These are phyloP conservation scores for Pelagia noctiluca DNA, from an alignment of 30 jellyfish, hydroid and myxozoan genomes.

Conservation along the genomic window DNA sequence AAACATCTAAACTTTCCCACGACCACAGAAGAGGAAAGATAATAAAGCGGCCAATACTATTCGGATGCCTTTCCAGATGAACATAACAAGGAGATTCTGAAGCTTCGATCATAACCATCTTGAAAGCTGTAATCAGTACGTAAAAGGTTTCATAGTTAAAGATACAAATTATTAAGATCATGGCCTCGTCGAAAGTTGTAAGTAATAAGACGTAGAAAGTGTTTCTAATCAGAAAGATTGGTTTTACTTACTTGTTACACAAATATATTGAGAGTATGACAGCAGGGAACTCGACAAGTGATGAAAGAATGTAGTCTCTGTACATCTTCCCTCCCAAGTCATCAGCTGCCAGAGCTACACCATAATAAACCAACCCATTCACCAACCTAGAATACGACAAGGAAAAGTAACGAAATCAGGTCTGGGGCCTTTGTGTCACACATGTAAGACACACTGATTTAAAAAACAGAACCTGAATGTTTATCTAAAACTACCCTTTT, in stretches of 20 bases:
- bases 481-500: background rate
- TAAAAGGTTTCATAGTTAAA: no score
- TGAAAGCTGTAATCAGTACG: background rate
- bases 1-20: no score
- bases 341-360: conserved; percentile 89
- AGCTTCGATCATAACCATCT: background rate
- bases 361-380: conserved; percentile 79
- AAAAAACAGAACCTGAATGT: background rate
- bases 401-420: background rate
- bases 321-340: conserved; percentile 86
- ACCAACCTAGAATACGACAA: conserved; percentile 55
- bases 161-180: no score
- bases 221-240: no score
- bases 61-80: no score
- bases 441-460: background rate
- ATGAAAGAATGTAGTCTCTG: conserved; percentile 68
- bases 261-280: conserved; percentile 66
- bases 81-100: background rate
- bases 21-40: no score
- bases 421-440: no score
- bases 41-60: no score
- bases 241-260: conserved; percentile 50
- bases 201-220: no score
- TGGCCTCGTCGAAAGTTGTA: no score
- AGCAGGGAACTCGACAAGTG: conserved; percentile 87